Base-by-base conservation (phyloP, 2,888 invertebrate species). In the Petrolisthes manimaculis region DNA sequence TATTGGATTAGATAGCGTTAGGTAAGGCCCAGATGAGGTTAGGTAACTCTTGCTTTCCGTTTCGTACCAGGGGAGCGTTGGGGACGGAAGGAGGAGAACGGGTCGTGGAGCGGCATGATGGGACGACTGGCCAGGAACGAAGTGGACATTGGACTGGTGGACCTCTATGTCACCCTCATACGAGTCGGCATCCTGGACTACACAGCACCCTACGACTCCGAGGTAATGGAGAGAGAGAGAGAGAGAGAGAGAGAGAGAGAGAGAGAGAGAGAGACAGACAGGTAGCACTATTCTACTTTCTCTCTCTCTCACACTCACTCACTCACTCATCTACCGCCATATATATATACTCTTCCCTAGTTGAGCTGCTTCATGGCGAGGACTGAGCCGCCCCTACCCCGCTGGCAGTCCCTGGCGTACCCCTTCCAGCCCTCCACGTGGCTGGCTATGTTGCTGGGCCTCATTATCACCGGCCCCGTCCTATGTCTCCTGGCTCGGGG, bases 351-450 rank as follows among this genome's bases (percentile, higher is more conserved):
- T 37, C 69, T 80, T 9, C 51, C 24, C 14, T 84, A 90, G 90
- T 24, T 89, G 54, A 89, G 84, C 14, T 90, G 90, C 71, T 89
- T 90, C 75, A 77, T 90, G 87, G 87, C 83, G 1, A 61, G 87
- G 21, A 83, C 67, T 12, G 85, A 82, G 9, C 83, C 90, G 4
- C 89, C 90, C 5, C 67, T 90, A 0, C 87, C 90, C 4, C 84
- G 89, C 3, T 90, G 90, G 90, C 87, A 90, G 75, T 24, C 86
- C 0, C 86, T 90, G 12, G 84, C 89, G 5, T 88, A 82, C 56
- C 90, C 90, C 53, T 89, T 90, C 89, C 77, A 78, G n/a, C n/a
- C 14, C 8, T 37, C 21, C 5, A 87, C 90, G 37, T 90, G 90
- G 90, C n/a, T 88, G 37, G 89, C 90, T n/a, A 83, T 86, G 18